Base-by-base conservation (phyloP, 2,888 invertebrate genomes). In the Ernsta delagoae region DNA sequence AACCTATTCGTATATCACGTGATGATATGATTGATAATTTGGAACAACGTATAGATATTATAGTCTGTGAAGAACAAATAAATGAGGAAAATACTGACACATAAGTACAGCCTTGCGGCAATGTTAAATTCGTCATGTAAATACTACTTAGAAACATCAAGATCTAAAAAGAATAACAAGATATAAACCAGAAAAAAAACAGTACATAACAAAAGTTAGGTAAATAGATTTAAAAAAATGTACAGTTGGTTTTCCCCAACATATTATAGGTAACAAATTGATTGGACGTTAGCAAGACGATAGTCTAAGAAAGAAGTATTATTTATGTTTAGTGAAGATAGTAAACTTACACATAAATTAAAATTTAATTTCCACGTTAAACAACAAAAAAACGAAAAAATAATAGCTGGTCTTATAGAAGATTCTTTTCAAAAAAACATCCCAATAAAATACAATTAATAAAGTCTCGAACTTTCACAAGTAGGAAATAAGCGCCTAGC, bases 21-120 rank as follows among this genome's bases (percentile, higher is more conserved):
- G 81, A 79, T 86, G 90, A 90, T 90, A 90, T 90, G 89, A 76
- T 59, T 59, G 2, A 34, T 12, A 41, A 78, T 76, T 75, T 70
- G 75, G 75, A 77, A 73, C 54, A 39, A 57, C 24, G 59, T 43
- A 11, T 12, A 24, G 24, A 24, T 24, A 41, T 59, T 24, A 3
- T 41, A 68, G 45, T 9, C 56, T 45, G 45, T 24, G 45, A 48
- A 65, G 57, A 31, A 56, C 56, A 54, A 57, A 63, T 48, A 34
- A 34, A 48, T 34, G 36, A 43, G 31, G 69, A 77, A 75, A 80
- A 82, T 78, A 83, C 78, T 78, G 80, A 80, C 76, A 77, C 76
- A 82, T 85, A 87, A 87, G 87, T 85, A 87, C 84, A 76, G 75
- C 82, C 83, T 72, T 61, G n/a, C 54, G 56, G 63, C 56, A 34